These are phyloP conservation scores for Chlamydotis undulata DNA, from an alignment of 2,113 vertebrate species.

Conservation along the genomic window DNA sequence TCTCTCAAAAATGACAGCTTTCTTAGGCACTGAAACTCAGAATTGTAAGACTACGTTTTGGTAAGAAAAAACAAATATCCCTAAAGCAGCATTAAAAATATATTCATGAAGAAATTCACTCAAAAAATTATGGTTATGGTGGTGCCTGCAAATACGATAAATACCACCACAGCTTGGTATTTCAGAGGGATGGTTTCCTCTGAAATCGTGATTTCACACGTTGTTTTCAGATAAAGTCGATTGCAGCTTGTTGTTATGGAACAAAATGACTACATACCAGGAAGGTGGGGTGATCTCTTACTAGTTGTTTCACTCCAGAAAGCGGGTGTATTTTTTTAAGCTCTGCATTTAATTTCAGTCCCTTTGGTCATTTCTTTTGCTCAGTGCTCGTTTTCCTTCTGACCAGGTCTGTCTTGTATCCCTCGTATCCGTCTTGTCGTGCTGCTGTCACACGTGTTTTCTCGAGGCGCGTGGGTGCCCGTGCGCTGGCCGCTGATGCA, in stretches of 20 bases:
- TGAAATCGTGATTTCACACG: not conserved
- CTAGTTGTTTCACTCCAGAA: not conserved
- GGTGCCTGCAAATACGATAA: not conserved
- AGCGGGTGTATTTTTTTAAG: not conserved
- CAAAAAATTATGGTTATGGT: not conserved
- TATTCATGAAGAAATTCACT: not conserved
- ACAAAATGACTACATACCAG: not conserved
- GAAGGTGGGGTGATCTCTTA: not conserved
- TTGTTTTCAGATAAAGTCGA: not conserved
- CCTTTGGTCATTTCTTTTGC: not conserved
- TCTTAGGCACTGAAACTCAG: not conserved
- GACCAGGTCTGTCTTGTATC: too few species aligned
- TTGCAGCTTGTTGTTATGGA: not conserved
- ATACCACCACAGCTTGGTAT: not conserved
- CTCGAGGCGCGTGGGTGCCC: not conserved
- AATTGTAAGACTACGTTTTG: accelerated
- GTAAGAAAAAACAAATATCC: not conserved
- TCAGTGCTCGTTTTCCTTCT: not conserved
- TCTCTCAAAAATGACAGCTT: not conserved
- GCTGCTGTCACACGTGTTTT: not conserved
- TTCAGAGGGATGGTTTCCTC: not conserved
- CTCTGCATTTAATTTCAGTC: not conserved
- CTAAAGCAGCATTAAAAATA: not conserved
- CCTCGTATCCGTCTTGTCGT: accelerated
- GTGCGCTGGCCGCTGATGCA: not conserved